Evolutionary conservation across 30 jellyfish, hydroid and myxozoan species (phyloP), one percentile per base, ranked within the genome.

Genomic region (Mastigias papua): DNA sequence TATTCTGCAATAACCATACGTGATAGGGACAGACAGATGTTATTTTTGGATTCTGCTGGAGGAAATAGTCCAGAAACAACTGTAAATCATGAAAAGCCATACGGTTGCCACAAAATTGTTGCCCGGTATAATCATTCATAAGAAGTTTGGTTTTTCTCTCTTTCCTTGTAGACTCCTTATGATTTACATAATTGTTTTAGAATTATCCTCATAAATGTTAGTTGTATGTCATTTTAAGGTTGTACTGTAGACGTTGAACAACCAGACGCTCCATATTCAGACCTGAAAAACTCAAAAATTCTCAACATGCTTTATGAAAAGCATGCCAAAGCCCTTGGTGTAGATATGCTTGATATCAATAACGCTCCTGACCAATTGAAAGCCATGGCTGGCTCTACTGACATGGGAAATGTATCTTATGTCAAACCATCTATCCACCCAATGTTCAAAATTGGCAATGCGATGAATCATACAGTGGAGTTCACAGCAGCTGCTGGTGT

Each of bases 341-440:
- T 82, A 22, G 26, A 16, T 30, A 30, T 82, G 35, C 84, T 57
- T 13, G 77, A 67, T 33, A 35, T 46, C 34, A 57, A 69, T 25
- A 34, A 46, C 19, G 49, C 29, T 30, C 84, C 84, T 11, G 91
- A 42, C 25, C 62, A 58, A 26, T 35, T 48, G 1, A 67, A 67
- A 35, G 33, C 31, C 32, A 20, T 67, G 69, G 91, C 84, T 33
- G 99, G 93, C 23, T 86, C 97, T 34, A 89, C 98, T 21, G 99
- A 95, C 69, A 90, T 90, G 97, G 99, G 99, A 13, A 90, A 95
- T 82, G 97, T 95, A 28, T 95, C 99, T 25, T 95, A 95, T n/a
- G 82, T 73, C 0, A 79, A 74, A 50, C 99, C 99, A 28, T 88
- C 97, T 3, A 94, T 94, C n/a, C 99, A 94, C 84, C 99, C 99